A percentile compares a stretch with the other conserved stretches of the same genome.
phyloP scores from a whole-genome alignment of 2,888 invertebrate species.

The Mythimna albipuncta region DNA sequence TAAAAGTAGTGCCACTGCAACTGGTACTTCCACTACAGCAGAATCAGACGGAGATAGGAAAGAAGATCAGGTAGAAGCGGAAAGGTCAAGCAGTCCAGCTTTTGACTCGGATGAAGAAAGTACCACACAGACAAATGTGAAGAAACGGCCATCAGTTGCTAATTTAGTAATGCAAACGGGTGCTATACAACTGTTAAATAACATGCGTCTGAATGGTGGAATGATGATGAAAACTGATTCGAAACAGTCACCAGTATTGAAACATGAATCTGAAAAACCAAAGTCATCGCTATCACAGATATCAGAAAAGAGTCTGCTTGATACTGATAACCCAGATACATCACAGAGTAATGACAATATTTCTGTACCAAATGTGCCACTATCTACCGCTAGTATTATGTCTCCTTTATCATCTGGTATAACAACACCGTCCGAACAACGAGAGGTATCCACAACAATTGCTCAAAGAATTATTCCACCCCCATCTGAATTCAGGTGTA shows the following conservation, averaged over 20 bases:
- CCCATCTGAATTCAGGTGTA: conserved; percentile 93
- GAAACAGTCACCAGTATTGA: conserved; percentile 80
- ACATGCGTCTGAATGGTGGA: conserved; percentile 90
- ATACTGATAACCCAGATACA: conserved; percentile 90
- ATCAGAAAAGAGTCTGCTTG: conserved; percentile 92
- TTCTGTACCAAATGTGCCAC: conserved; percentile 77
- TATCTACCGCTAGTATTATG: conserved; percentile 79
- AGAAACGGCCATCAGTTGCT: conserved; percentile 92
- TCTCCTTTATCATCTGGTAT: conserved; percentile 85
- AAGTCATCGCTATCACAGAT: conserved; percentile 91
- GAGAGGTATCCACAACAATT: conserved; percentile 87
- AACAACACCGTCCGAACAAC: conserved; percentile 84
- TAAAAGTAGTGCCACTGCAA: conserved; percentile 90
- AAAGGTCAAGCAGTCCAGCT: conserved; percentile 97
- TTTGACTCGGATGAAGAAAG: conserved; percentile 99
- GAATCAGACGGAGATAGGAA: conserved; percentile 87
- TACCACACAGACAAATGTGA: conserved; percentile 90
- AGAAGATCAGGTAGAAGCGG: conserved; percentile 91
- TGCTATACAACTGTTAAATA: conserved; percentile 87
- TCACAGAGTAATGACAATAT: conserved; percentile 77
- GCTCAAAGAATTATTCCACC: conserved; percentile 94
- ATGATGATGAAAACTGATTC: conserved; percentile 85
- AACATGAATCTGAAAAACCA: conserved; percentile 82
- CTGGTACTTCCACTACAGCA: conserved; percentile 90
- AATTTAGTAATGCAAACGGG: conserved; percentile 93